phyloP scores from a whole-genome alignment of 2,888 invertebrate genomes.

The Ornithoptera alexandrae region DNA sequence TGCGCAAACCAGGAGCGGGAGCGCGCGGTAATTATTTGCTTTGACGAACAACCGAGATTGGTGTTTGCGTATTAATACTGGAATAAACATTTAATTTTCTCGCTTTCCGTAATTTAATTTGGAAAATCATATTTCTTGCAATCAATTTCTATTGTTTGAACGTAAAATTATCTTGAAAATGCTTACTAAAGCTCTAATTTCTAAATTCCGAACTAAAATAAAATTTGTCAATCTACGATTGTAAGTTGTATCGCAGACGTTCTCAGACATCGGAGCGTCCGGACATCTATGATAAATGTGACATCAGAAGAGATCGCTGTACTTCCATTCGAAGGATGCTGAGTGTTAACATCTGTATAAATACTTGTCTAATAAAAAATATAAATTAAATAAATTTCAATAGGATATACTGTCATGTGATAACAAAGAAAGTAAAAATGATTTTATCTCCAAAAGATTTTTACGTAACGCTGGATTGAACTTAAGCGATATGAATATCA shows the following conservation, averaged over 20 bases:
- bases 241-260: too few relatives aligned
- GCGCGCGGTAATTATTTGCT: slow-evolving; percentile 23
- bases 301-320: too few relatives aligned
- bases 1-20: slow-evolving; percentile 9
- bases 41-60: slow-evolving; percentile 24
- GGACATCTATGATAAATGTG: too few relatives aligned
- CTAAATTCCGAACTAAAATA: too few relatives aligned
- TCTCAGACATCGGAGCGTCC: too few relatives aligned
- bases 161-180: not conserved
- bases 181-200: not conserved
- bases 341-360: too few relatives aligned
- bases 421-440: not conserved
- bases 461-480: not conserved
- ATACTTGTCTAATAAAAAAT: too few relatives aligned
- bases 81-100: slow-evolving; percentile 26
- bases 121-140: slow-evolving; percentile 11
- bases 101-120: slow-evolving; percentile 8
- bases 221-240: too few relatives aligned
- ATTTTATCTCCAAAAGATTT: not conserved
- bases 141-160: not conserved
- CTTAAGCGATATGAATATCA: not conserved
- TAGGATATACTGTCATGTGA: too few relatives aligned
- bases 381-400: too few relatives aligned
- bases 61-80: slow-evolving; percentile 26
- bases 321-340: too few relatives aligned